Percentiles rank a stretch among this genome's conserved stretches.
phyloP scores from a whole-genome alignment of 2,797 vertebrate genomes.

The Labeo calbasu region DNA sequence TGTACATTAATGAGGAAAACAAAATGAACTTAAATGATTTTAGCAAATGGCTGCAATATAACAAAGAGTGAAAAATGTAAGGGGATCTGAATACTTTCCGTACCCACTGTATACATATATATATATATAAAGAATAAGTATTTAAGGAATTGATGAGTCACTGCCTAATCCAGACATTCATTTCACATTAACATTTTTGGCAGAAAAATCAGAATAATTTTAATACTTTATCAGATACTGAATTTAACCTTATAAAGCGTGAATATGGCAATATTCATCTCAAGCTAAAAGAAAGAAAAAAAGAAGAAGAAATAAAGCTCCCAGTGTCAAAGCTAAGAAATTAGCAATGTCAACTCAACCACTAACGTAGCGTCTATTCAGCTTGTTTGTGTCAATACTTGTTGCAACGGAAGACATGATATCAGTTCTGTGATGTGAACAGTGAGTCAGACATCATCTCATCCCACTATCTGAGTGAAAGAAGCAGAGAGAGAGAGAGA shows the following conservation, averaged over 20 bases:
- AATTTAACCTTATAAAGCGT: neutral
- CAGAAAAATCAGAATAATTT: too few relatives aligned
- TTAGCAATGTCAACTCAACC: neutral
- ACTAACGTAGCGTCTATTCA: neutral
- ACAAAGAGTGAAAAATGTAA: too few relatives aligned
- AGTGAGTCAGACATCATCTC: slow-evolving; percentile 27
- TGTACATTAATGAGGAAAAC: too few relatives aligned
- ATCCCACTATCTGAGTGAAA: neutral
- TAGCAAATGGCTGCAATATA: too few relatives aligned
- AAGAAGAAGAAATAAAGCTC: neutral
- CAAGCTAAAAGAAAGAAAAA: neutral
- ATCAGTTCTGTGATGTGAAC: neutral
- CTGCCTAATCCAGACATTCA: neutral
- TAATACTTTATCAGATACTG: neutral
- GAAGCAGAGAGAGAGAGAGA: neutral
- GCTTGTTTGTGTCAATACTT: neutral
- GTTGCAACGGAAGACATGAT: neutral
- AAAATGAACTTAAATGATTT: too few relatives aligned
- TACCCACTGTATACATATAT: too few relatives aligned
- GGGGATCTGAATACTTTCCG: too few relatives aligned
- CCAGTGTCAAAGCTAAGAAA: neutral
- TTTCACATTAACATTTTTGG: neutral
- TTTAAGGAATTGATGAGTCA: neutral
- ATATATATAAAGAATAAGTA: too few relatives aligned
- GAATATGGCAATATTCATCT: neutral